Evolutionary conservation across 2,888 invertebrate genomes (phyloP), one percentile per base, ranked within the genome.

Genomic region (Andrena hattorfiana): DNA sequence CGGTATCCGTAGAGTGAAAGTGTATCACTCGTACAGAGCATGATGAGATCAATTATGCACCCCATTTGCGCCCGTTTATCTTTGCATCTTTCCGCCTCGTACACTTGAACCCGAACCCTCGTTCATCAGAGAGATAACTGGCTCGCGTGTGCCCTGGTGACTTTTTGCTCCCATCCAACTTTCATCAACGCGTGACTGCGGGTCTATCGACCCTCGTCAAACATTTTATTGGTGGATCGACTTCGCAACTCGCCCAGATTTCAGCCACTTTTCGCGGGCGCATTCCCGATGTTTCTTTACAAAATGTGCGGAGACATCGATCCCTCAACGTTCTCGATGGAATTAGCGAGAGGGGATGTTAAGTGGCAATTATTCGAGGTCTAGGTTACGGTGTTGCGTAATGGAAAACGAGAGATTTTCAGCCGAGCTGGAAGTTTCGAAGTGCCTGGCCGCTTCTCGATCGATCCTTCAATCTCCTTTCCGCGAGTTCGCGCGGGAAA

Each of bases 401-500:
- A 78, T 13, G 64, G 23, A 51, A 56, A 4, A 26, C 10, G 30
- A 32, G 64, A 54, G 23, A 63, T 63, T 49, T 54, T 7, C 35
- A 13, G 28, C 28, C 8, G 60, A 5, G n/a, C 48, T 16, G 51
- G 10, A 60, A 63, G 54, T 72, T 79, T 35, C 66, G 20, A n/a
- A 26, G 16, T 48, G 71, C 56, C 35, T 7, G 13, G 10, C 51
- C 48, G 20, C 13, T 20, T n/a, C 23, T 10, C 8, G 23, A 79
- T 79, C 71, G 73, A 60, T 69, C 64, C 35, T 68, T 67, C 64
- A 20, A 54, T 63, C 62, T 26, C 16, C 48, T 32, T 32, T 10
- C 13, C 30, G 42, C 8, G 20, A 32, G 70, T 67, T 67, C 8
- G 8, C 81, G 69, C 74, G 74, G 48, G 81, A 81, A 69, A 74